These are phyloP conservation scores for Girardinichthys multiradiatus DNA, from an alignment of 2,113 vertebrate genomes.

Conservation along the genomic window DNA sequence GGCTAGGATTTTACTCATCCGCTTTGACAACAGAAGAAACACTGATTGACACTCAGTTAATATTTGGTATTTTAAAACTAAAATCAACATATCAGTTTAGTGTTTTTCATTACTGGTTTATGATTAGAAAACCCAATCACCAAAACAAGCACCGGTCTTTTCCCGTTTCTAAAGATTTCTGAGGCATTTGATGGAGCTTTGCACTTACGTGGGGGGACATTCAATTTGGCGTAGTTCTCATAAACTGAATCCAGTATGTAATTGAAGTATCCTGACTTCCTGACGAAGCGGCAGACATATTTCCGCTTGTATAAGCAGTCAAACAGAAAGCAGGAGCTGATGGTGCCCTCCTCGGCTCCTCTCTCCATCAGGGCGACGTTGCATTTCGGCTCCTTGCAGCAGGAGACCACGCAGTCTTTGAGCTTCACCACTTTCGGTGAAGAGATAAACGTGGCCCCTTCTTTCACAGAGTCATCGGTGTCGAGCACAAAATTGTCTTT, in stretches of 20 bases:
- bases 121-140: background rate
- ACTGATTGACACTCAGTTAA: no score
- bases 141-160: no score
- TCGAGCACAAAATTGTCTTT: slow-evolving; percentile 87
- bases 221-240: slow-evolving; percentile 61
- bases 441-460: slow-evolving; percentile 87
- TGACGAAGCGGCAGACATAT: slow-evolving; percentile 89
- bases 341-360: slow-evolving; percentile 21
- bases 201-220: slow-evolving; percentile 47
- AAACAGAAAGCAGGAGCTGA: slow-evolving; percentile 88
- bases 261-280: slow-evolving; percentile 85
- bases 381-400: slow-evolving; percentile 84
- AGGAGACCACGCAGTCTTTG: slow-evolving; percentile 86
- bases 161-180: background rate
- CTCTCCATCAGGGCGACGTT: slow-evolving; percentile 90
- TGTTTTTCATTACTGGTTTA: background rate
- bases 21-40: no score
- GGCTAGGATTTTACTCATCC: no score
- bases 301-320: slow-evolving; percentile 89
- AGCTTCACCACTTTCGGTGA: slow-evolving; percentile 73
- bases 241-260: slow-evolving; percentile 81
- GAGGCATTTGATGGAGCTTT: background rate
- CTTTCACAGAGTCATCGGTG: slow-evolving; percentile 85
- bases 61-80: no score
- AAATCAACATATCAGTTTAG: no score